Conservation (phyloP, 2,888 invertebrate genomes). For the Mesorhabditis sp. region DNA sequence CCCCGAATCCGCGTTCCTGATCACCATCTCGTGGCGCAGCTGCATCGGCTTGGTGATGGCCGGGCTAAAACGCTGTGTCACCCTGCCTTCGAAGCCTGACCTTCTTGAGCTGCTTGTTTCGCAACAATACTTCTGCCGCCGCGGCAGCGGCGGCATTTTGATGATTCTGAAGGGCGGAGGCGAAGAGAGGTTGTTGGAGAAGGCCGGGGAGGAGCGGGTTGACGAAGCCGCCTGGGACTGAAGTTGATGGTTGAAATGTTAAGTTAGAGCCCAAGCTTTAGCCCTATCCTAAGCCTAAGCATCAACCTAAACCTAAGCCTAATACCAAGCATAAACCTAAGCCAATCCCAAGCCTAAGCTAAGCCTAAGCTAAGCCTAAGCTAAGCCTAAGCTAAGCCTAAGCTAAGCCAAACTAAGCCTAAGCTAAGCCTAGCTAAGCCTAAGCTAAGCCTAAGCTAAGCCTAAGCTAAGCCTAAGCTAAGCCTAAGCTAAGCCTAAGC, state of each 20-base stretch:
- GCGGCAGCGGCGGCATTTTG: conserved; percentile 11
- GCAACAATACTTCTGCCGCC: conserved; percentile 29
- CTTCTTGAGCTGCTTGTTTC: conserved; percentile 29
- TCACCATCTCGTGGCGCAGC: conserved; percentile 89
- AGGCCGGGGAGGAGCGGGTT: conserved; percentile 2
- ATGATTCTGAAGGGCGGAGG: not conserved
- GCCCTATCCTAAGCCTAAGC: too few species aligned
- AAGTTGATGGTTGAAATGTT: not conserved
- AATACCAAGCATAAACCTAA: too few species aligned
- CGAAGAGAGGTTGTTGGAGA: conserved; percentile 5
- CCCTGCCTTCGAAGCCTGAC: not conserved
- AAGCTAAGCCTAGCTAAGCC: too few species aligned
- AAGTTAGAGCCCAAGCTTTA: too few species aligned
- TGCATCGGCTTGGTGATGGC: conserved; percentile 62
- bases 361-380: too few species aligned
- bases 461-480: too few species aligned
- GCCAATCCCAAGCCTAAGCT: too few species aligned
- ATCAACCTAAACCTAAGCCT: too few species aligned
- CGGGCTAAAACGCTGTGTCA: not conserved
- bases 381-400: too few species aligned
- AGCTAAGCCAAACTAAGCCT: too few species aligned
- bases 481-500: too few species aligned
- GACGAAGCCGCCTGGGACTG: conserved; percentile 5
- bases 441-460: too few species aligned
- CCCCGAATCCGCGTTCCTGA: conserved; percentile 88